Base-by-base conservation (phyloP, 2,888 invertebrate genomes). In the Pomacea canaliculata region DNA sequence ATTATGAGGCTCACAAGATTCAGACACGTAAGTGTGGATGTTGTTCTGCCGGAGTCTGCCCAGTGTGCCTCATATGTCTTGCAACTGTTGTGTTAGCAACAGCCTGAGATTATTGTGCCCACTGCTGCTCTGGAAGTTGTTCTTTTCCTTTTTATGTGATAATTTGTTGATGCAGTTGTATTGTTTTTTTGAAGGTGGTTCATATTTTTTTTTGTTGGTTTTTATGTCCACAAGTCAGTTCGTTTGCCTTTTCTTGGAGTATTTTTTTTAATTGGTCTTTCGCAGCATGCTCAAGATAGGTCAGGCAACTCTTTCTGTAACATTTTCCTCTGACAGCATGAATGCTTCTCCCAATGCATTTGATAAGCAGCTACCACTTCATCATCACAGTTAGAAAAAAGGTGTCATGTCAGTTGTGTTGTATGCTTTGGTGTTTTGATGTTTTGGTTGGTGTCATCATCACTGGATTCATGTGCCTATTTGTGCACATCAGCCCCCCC, bases 1-100 rank as follows among this genome's bases (percentile, higher is more conserved):
- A 94, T 94, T 93, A 93, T 91, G 94, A 94, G 92, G 95, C 95
- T 92, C 94, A 94, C 92, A 93, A 94, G 92, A 93, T 94, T 92
- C 93, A 94, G 90, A 94, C 94, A 92, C 93, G 95, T 95, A 95
- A 95, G 95, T 95, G 79, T 62, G 27, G 23, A 8, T n/a, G 23
- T 75, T 56, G 71, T 49, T 59, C 16, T 48, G 23, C 8, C 18
- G 18, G 60, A 59, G 69, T 23, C 46, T 49, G 51, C 66, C 37
- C 59, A 7, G 12, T 76, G 60, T 56, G 51, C 16, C 51, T 56
- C 51, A 56, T 56, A 7, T 16, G 51, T 56, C 16, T 56, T 56
- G 16, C 68, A 49, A 27, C 65, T 13, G 19, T 66, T 8, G 23
- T 56, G 27, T n/a, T 8, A 51, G 46, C 51, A 56, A 56, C 51